Conservation (phyloP, 2,113 vertebrate genomes). For the mouse (Mus musculus) region GRCm39 chr4:68769001-68769500, state of each 20-base stretch:
- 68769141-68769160: neutral
- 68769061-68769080: neutral
- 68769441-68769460: neutral
- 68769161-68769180: neutral
- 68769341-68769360: neutral
- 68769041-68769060: neutral
- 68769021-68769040: neutral
- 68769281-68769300: rapidly evolving
- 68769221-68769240: no score
- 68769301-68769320: neutral
- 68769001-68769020: neutral
- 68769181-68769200: neutral
- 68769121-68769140: neutral
- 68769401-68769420: neutral
- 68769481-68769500: neutral
- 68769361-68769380: neutral
- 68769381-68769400: neutral
- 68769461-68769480: neutral
- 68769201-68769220: neutral
- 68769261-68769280: neutral
- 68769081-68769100: neutral
- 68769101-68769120: neutral
- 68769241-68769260: rapidly evolving
- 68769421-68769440: neutral
- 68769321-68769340: neutral